Conservation (phyloP, 2,113 vertebrate genomes). For the Grammomys dolichurus region DNA sequence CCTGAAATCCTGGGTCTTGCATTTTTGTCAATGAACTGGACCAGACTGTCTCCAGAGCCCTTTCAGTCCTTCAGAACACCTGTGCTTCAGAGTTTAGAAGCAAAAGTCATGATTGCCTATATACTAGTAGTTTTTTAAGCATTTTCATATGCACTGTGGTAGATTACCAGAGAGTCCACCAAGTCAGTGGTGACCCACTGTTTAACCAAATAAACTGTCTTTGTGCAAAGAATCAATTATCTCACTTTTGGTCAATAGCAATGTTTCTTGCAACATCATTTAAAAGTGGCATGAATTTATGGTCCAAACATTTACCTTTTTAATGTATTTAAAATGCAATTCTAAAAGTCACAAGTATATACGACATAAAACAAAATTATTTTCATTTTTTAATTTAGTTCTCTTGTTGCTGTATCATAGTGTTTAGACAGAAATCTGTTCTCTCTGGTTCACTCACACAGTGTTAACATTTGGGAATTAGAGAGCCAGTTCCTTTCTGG, state of each 20-base stretch:
- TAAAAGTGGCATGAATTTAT: conserved; percentile 27
- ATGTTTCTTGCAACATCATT: conserved; percentile 36
- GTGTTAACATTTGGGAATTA: too few species aligned
- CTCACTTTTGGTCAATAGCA: conserved; percentile 1
- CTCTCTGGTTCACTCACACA: too few species aligned
- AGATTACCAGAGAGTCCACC: conserved; percentile 22
- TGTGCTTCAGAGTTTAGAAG: neutral
- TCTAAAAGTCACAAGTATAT: neutral
- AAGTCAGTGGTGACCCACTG: neutral
- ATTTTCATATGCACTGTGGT: neutral
- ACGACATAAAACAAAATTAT: neutral
- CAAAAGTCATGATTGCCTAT: neutral
- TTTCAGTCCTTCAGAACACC: neutral
- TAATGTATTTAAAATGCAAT: neutral
- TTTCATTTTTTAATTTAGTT: too few species aligned
- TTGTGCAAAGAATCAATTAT: conserved; percentile 43
- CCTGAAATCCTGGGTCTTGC: neutral
- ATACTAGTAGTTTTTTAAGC: neutral
- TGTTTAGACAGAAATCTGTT: too few species aligned
- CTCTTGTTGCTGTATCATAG: too few species aligned
- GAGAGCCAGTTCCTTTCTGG: too few species aligned
- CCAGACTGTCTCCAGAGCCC: neutral
- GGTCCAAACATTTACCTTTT: conserved; percentile 49
- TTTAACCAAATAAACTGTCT: conserved; percentile 60
- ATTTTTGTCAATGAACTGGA: neutral